Conservation (phyloP, 2,888 invertebrate genomes). For the Caenorhabditis imperialis region DNA sequence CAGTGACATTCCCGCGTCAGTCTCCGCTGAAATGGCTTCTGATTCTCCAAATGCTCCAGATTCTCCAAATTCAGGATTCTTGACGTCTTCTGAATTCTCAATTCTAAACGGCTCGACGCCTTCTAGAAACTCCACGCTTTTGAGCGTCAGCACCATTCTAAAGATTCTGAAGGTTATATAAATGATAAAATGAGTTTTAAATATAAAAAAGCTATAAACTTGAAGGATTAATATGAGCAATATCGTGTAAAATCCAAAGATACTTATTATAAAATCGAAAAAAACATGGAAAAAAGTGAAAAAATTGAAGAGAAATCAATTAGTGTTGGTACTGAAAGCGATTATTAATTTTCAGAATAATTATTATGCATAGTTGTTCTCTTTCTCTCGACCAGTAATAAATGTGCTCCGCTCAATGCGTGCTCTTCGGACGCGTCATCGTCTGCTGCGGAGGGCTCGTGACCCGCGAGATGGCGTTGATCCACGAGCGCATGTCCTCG, state of each 20-base stretch:
- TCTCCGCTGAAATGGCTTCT: conserved; percentile 20
- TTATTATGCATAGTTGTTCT: conserved; percentile 8
- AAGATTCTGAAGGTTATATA: too few species aligned
- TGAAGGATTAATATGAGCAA: too few species aligned
- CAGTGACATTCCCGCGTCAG: conserved; percentile 43
- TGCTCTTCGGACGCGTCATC: conserved; percentile 58
- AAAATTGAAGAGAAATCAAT: not conserved
- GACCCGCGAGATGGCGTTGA: conserved; percentile 57
- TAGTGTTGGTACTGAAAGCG: not conserved
- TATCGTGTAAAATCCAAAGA: too few species aligned
- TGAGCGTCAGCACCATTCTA: conserved; percentile 36
- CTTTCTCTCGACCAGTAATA: not conserved
- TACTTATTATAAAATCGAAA: not conserved
- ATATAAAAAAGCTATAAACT: too few species aligned
- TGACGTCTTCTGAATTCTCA: conserved; percentile 15
- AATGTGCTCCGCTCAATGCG: conserved; percentile 38
- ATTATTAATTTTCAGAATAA: not conserved
- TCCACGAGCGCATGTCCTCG: conserved; percentile 66
- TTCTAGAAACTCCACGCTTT: conserved; percentile 43
- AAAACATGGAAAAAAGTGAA: not conserved
- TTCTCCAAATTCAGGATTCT: too few species aligned
- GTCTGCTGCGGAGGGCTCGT: conserved; percentile 51
- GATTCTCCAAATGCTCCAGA: too few species aligned
- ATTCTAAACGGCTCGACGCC: conserved; percentile 37
- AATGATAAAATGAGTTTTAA: too few species aligned